Evolutionary conservation across 2,113 vertebrate species (phyloP).

Genomic region (Ceuthmochares aereus): DNA sequence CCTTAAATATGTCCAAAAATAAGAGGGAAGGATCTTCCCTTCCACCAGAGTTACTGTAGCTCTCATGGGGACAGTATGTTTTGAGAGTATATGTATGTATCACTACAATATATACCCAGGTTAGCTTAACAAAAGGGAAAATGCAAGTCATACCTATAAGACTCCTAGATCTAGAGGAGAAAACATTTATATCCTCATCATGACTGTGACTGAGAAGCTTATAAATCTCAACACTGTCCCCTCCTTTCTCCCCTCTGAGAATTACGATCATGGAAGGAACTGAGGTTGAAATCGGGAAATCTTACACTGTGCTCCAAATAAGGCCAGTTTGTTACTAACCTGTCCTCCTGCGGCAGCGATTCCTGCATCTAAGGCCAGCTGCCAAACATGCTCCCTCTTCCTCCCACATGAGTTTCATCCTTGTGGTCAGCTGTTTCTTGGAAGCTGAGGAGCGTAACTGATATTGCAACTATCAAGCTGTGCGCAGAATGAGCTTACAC

Average conservation of each 20-base stretch:
- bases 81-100: background rate
- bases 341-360: conserved; percentile 6
- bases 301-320: background rate
- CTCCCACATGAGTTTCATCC: conserved; percentile 53
- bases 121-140: background rate
- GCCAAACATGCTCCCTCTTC: conserved; percentile 35
- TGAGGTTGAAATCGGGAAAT: background rate
- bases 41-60: background rate
- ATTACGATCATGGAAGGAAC: background rate
- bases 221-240: background rate
- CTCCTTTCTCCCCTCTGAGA: background rate
- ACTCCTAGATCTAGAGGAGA: background rate
- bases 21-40: background rate
- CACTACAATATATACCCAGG: background rate
- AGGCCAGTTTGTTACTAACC: conserved; percentile 37
- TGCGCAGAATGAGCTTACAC: background rate
- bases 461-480: conserved; percentile 26
- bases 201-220: background rate
- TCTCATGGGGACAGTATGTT: background rate
- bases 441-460: conserved; percentile 49
- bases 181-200: background rate
- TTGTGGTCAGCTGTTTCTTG: conserved; percentile 63
- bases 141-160: background rate
- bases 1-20: background rate
- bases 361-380: background rate